Evolutionary conservation across 2,888 invertebrate genomes (phyloP).

Genomic region (Podabrus alpinus): DNA sequence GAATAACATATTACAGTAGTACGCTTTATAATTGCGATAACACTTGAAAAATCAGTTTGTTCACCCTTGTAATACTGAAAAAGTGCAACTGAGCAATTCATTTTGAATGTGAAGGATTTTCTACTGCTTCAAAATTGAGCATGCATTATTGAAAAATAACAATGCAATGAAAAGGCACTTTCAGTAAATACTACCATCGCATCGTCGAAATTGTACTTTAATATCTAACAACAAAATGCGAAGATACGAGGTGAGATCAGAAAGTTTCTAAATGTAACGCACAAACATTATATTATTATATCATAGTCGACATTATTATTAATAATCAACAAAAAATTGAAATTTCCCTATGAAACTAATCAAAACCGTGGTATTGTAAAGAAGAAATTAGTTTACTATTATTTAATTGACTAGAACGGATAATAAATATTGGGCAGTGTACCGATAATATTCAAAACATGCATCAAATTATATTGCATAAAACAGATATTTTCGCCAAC

Average conservation of each 20-base stretch:
- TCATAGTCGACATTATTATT: too few relatives aligned
- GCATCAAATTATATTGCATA: neutral
- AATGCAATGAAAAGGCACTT: neutral
- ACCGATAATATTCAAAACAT: neutral
- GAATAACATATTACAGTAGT: neutral
- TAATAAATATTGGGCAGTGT: neutral
- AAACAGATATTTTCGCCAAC: neutral
- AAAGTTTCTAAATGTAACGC: neutral
- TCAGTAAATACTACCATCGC: neutral
- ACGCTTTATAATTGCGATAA: neutral
- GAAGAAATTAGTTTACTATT: neutral
- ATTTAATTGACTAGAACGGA: neutral
- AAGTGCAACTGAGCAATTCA: neutral
- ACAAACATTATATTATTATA: too few relatives aligned
- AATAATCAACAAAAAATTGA: neutral
- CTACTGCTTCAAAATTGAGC: neutral
- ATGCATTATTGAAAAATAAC: neutral
- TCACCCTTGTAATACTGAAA: neutral
- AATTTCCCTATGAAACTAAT: neutral
- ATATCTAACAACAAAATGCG: neutral
- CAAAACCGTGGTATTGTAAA: neutral
- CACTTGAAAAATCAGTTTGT: neutral
- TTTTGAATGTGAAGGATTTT: neutral
- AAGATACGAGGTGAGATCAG: neutral
- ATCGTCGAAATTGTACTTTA: neutral